phyloP scores from a whole-genome alignment of 2,113 vertebrate species.

The Ellobius talpinus region DNA sequence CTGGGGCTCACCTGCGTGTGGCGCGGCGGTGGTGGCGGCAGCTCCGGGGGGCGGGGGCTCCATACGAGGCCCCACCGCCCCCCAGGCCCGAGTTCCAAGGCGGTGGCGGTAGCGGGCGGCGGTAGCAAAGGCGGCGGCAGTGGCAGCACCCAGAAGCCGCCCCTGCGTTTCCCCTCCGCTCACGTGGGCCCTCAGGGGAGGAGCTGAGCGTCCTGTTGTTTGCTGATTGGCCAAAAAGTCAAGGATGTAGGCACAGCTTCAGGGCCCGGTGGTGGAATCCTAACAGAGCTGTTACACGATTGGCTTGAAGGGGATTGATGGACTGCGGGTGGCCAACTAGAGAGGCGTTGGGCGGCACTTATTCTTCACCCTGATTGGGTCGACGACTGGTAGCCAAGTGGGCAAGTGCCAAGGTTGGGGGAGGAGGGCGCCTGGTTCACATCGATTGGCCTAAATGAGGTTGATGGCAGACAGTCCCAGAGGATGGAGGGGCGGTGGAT shows the following conservation, averaged over 20 bases:
- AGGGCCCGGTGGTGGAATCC: background rate
- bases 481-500: background rate
- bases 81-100: conserved; percentile 72
- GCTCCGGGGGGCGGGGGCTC: conserved; percentile 83
- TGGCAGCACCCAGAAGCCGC: conserved; percentile 75
- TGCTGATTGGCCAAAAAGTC: conserved; percentile 49
- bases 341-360: background rate
- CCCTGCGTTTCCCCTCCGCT: conserved; percentile 73
- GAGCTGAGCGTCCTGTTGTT: background rate
- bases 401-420: background rate
- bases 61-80: conserved; percentile 82
- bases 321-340: background rate
- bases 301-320: conserved; percentile 44
- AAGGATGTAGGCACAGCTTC: background rate
- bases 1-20: conserved; percentile 80
- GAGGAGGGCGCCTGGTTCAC: background rate
- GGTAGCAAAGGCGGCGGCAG: background rate
- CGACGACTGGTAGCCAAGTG: background rate
- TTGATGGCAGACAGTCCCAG: background rate
- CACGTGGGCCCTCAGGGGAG: conserved; percentile 70
- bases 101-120: background rate
- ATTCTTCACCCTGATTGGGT: conserved; percentile 51
- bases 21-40: conserved; percentile 41
- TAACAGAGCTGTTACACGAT: background rate
- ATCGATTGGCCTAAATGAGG: conserved; percentile 40